phyloP scores from a whole-genome alignment of 1,140 invertebrate genomes.

The Rhyzopertha dominica region DNA sequence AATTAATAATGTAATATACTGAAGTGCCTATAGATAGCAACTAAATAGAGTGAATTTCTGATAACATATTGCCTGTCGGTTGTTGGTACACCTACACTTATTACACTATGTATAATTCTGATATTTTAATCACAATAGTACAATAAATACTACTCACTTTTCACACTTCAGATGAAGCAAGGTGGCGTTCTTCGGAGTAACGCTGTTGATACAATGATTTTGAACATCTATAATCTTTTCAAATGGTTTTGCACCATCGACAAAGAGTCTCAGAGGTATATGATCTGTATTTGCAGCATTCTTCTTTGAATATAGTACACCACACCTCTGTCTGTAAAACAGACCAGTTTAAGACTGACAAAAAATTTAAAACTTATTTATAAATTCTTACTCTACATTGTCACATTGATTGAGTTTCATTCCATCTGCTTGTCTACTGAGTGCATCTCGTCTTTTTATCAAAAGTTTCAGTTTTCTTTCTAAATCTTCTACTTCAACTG shows the following conservation, averaged over 20 bases:
- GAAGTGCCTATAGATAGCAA: background rate
- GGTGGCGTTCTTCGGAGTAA: constrained; percentile 33
- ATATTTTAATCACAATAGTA: background rate
- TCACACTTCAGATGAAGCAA: constrained; percentile 30
- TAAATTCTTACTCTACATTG: constrained; percentile 11
- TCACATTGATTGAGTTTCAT: constrained; percentile 10
- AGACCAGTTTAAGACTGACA: constrained; percentile 7
- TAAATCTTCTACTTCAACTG: constrained; percentile 14
- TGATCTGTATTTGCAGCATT: constrained; percentile 13
- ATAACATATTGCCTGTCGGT: background rate
- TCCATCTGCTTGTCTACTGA: constrained; percentile 11
- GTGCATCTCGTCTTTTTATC: constrained; percentile 10
- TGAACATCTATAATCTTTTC: background rate
- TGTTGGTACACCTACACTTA: background rate
- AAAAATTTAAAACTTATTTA: background rate
- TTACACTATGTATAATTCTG: background rate
- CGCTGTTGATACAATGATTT: constrained; percentile 18
- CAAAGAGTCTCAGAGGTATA: constrained; percentile 18
- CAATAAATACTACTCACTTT: constrained; percentile 13
- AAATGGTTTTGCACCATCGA: constrained; percentile 2
- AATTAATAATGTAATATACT: background rate
- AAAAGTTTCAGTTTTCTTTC: constrained; percentile 14
- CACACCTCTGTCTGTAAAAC: constrained; percentile 24
- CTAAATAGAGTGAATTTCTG: background rate
- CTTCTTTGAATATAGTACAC: constrained; percentile 24